Evolutionary conservation across 2,113 vertebrate species (phyloP).

Genomic region (Scomber japonicus): DNA sequence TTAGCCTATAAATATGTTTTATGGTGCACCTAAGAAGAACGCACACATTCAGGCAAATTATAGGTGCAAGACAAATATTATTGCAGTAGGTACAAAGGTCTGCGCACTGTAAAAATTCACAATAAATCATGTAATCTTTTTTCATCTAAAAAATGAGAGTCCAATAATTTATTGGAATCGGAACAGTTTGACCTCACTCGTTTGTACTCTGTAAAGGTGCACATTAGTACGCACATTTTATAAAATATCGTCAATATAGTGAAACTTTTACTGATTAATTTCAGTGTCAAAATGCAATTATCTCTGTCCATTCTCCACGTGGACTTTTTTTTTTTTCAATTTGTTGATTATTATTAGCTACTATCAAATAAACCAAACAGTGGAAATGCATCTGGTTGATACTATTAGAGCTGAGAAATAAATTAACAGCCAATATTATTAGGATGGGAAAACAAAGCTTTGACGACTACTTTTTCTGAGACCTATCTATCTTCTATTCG

Average conservation of each 20-base stretch:
- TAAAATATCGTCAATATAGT: not conserved
- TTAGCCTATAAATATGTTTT: too few relatives aligned
- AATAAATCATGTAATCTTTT: too few relatives aligned
- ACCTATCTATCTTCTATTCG: slow-evolving; percentile 70
- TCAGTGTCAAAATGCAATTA: not conserved
- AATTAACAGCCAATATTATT: not conserved
- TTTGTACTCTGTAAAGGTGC: not conserved
- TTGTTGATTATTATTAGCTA: not conserved
- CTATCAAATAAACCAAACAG: not conserved
- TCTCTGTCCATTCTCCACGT: not conserved
- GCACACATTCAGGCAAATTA: too few relatives aligned
- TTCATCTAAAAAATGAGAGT: not conserved
- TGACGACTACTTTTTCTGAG: slow-evolving; percentile 31
- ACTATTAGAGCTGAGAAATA: not conserved
- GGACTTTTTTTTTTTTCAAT: not conserved
- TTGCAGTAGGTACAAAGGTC: too few relatives aligned
- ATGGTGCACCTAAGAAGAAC: too few relatives aligned
- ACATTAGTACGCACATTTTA: not conserved
- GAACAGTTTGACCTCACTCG: too few relatives aligned
- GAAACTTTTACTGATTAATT: not conserved
- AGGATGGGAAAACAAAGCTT: not conserved
- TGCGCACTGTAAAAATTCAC: too few relatives aligned
- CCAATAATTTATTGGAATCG: too few relatives aligned
- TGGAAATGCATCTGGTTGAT: not conserved
- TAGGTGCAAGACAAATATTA: too few relatives aligned